A percentile compares a stretch with the other conserved stretches of the same genome.
Evolutionary conservation across 2,113 vertebrate species (phyloP).

Genomic region (Silurus asotus): DNA sequence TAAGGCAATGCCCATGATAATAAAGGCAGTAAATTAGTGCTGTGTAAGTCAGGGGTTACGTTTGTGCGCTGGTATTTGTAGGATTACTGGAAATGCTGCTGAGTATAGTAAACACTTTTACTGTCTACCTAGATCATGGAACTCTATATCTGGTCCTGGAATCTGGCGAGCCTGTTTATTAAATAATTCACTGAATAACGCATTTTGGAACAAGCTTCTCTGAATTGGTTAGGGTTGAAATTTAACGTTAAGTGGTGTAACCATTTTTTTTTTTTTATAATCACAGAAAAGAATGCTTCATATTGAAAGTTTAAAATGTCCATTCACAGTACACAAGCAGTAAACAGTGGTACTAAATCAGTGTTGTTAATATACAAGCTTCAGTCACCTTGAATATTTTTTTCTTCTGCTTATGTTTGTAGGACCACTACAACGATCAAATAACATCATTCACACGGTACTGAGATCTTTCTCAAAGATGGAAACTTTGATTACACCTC

Average conservation of each 20-base stretch:
- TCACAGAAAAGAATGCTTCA: background rate
- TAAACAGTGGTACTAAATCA: background rate
- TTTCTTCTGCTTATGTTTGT: background rate
- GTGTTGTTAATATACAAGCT: background rate
- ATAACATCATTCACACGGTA: constrained; percentile 21
- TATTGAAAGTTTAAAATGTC: background rate
- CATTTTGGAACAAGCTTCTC: background rate
- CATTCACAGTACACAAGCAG: background rate
- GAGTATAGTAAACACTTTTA: constrained; percentile 47
- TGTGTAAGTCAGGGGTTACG: constrained; percentile 54
- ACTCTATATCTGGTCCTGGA: background rate
- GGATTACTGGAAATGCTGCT: constrained; percentile 43
- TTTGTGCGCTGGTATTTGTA: constrained; percentile 43
- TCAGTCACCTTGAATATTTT: background rate
- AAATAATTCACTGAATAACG: background rate
- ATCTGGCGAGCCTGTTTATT: background rate
- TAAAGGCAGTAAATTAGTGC: constrained; percentile 64
- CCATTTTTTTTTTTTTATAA: background rate
- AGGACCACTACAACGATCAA: background rate
- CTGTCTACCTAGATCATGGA: constrained; percentile 28
- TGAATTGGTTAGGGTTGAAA: background rate
- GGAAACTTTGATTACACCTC: constrained; percentile 49
- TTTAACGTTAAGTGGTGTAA: background rate
- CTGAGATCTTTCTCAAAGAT: constrained; percentile 57
- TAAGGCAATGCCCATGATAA: constrained; percentile 59